Evolutionary conservation across 1,140 invertebrate species (phyloP).

Genomic region (Pararge aegeria): DNA sequence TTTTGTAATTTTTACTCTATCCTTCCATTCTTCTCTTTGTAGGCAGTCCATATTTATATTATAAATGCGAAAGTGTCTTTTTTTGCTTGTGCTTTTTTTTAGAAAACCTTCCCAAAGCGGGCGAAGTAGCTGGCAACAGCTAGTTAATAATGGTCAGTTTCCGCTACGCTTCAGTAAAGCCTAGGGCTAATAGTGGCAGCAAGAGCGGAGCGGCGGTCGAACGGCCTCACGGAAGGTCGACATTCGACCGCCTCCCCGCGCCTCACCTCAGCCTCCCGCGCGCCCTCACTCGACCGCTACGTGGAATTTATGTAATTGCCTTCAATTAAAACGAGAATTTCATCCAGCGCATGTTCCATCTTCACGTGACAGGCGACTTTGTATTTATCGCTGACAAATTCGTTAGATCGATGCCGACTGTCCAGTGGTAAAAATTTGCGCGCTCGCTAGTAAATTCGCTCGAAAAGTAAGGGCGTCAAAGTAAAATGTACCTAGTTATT

Average conservation of each 20-base stretch:
- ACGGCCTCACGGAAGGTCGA: slow-evolving; percentile 75
- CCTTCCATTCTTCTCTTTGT: too few relatives aligned
- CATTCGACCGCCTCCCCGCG: slow-evolving; percentile 44
- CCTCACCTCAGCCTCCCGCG: slow-evolving; percentile 35
- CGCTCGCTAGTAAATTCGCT: too few relatives aligned
- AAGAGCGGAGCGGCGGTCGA: slow-evolving; percentile 31
- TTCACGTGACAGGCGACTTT: slow-evolving; percentile 38
- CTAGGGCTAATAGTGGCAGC: slow-evolving; percentile 4
- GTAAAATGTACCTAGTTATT: too few relatives aligned
- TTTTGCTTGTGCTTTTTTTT: too few relatives aligned
- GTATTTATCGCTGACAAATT: slow-evolving; percentile 26
- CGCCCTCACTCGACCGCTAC: slow-evolving; percentile 57
- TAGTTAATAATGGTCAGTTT: neutral
- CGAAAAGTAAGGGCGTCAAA: too few relatives aligned
- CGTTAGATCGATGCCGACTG: slow-evolving; percentile 14
- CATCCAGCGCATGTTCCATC: slow-evolving; percentile 52
- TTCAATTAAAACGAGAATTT: slow-evolving; percentile 74
- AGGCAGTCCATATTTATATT: too few relatives aligned
- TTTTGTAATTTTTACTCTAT: too few relatives aligned
- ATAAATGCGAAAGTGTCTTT: too few relatives aligned
- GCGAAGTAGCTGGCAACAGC: too few relatives aligned
- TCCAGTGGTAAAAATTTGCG: too few relatives aligned
- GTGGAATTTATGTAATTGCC: slow-evolving; percentile 76
- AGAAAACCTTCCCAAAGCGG: too few relatives aligned
- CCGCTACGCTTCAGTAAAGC: slow-evolving; percentile 6